Conservation (phyloP, 2,888 invertebrate genomes). For the Yponomeuta malinellus region DNA sequence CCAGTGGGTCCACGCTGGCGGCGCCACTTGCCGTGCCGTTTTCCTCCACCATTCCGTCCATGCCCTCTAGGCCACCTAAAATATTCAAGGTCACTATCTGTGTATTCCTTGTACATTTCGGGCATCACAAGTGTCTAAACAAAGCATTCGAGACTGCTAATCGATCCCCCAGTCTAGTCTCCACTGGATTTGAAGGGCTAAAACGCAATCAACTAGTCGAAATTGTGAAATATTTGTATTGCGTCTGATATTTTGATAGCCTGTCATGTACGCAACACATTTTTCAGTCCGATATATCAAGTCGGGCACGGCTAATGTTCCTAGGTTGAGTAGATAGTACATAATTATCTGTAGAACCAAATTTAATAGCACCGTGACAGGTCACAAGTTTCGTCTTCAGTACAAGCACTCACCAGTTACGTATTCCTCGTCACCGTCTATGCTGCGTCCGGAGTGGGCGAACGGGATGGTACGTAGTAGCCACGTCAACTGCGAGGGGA, state of each 20-base stretch:
- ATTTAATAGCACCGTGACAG: constrained; percentile 68
- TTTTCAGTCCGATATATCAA: constrained; percentile 33
- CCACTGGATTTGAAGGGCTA: constrained; percentile 52
- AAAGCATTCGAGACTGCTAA: background rate
- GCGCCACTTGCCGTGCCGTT: constrained; percentile 78
- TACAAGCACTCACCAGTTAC: constrained; percentile 90
- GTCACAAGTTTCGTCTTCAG: constrained; percentile 71
- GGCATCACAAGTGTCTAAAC: background rate
- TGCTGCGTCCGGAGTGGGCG: constrained; percentile 96
- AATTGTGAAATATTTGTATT: constrained; percentile 62
- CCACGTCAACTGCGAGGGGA: constrained; percentile 92
- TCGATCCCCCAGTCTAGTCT: background rate
- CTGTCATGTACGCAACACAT: constrained; percentile 51
- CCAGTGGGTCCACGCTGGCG: constrained; percentile 52
- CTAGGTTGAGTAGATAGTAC: constrained; percentile 48
- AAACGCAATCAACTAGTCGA: constrained; percentile 65
- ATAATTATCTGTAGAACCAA: constrained; percentile 54
- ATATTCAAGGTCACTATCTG: constrained; percentile 72
- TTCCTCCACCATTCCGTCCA: constrained; percentile 96
- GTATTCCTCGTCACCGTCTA: constrained; percentile 96
- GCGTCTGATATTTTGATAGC: constrained; percentile 43
- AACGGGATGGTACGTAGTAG: constrained; percentile 94
- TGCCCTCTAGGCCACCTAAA: constrained; percentile 81
- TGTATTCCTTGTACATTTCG: constrained; percentile 47
- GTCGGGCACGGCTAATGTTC: constrained; percentile 37